These are phyloP conservation scores for Grammomys dolichurus DNA, from an alignment of 2,113 vertebrate species.

Conservation along the genomic window DNA sequence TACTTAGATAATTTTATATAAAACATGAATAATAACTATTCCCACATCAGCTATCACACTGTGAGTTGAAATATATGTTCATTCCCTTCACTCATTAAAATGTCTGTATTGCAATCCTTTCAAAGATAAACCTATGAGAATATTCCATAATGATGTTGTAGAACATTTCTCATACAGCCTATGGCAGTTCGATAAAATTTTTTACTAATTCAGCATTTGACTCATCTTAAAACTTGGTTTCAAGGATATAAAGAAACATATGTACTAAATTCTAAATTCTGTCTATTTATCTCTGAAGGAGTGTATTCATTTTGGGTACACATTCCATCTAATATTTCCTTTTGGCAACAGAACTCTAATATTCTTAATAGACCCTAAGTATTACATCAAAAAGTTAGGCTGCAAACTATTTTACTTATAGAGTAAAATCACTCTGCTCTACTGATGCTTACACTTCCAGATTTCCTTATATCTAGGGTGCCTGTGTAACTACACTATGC, in stretches of 20 bases:
- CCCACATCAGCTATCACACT: neutral
- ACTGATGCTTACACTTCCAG: neutral
- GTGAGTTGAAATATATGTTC: neutral
- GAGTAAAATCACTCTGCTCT: neutral
- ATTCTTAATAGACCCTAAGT: neutral
- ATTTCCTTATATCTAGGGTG: neutral
- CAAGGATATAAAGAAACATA: neutral
- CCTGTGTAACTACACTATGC: neutral
- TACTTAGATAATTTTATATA: slow-evolving; percentile 23
- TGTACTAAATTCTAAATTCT: neutral
- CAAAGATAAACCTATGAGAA: neutral
- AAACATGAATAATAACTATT: neutral
- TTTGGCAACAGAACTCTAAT: neutral
- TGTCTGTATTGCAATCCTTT: neutral
- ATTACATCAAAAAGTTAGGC: neutral
- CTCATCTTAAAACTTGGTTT: neutral
- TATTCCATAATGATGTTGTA: neutral
- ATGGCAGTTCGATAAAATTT: neutral
- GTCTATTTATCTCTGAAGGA: neutral
- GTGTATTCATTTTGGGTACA: neutral
- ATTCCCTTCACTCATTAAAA: neutral
- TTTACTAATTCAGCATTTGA: neutral
- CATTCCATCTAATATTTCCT: no score
- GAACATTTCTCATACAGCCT: neutral
- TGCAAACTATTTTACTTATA: neutral